phyloP scores from a whole-genome alignment of 2,888 invertebrate species.

The Omphaloscelis lunosa region DNA sequence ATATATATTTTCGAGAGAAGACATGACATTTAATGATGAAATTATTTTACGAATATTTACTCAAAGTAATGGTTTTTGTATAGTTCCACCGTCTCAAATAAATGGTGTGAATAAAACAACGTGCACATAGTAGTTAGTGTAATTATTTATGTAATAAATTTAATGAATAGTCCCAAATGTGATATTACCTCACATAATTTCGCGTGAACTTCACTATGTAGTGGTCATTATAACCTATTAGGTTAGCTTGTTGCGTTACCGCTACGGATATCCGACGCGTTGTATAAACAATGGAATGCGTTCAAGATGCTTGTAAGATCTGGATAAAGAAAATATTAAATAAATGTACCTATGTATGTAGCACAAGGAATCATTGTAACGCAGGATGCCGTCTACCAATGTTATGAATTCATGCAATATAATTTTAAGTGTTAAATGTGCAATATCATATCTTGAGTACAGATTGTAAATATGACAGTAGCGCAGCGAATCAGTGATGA shows the following conservation, averaged over 20 bases:
- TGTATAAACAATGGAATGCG: conserved; percentile 39
- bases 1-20: conserved; percentile 56
- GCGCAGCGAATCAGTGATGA: conserved; percentile 60
- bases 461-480: conserved; percentile 83
- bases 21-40: conserved; percentile 62
- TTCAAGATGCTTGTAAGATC: conserved; percentile 62
- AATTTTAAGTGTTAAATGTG: conserved; percentile 89
- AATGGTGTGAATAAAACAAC: conserved; percentile 71
- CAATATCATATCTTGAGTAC: conserved; percentile 82
- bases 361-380: conserved; percentile 74
- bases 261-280: conserved; percentile 36
- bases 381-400: conserved; percentile 79
- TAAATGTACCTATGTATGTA: conserved; percentile 65
- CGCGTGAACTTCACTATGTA: conserved; percentile 61
- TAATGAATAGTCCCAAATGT: conserved; percentile 79
- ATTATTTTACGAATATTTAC: conserved; percentile 65
- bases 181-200: conserved; percentile 82
- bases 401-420: conserved; percentile 82
- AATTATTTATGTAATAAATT: conserved; percentile 78
- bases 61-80: conserved; percentile 53
- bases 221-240: conserved; percentile 60
- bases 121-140: conserved; percentile 76
- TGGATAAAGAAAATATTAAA: conserved; percentile 63
- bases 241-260: conserved; percentile 52
- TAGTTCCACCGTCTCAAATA: conserved; percentile 49